Percentiles rank a stretch among this genome's conserved stretches.
Evolutionary conservation across 2,797 vertebrate genomes (phyloP).

Genomic region (Phoxinus dragarum): DNA sequence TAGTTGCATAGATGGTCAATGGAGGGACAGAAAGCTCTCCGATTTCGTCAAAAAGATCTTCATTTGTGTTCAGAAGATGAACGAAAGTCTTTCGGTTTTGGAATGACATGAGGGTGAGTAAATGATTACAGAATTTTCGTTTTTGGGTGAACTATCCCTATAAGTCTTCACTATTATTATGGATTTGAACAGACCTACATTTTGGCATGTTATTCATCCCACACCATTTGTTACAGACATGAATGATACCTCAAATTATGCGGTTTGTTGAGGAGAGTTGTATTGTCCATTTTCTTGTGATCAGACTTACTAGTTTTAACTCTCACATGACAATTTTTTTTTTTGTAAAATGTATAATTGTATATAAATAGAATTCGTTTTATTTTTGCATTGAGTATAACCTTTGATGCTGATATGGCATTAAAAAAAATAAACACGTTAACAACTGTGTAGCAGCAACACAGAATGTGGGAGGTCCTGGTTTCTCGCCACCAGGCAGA

Average conservation of each 20-base stretch:
- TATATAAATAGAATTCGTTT: not conserved
- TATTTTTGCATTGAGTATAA: not conserved
- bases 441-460: not conserved
- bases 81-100: not conserved
- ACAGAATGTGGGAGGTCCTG: slow-evolving; percentile 1
- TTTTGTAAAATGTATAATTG: not conserved
- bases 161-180: not conserved
- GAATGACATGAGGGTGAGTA: not conserved
- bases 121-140: not conserved
- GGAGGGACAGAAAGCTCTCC: not conserved
- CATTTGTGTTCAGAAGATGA: not conserved
- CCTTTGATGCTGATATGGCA: not conserved
- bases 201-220: not conserved
- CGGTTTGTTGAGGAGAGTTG: not conserved
- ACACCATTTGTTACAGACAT: not conserved
- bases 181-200: not conserved
- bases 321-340: not conserved
- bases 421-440: not conserved
- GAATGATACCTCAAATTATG: not conserved
- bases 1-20: not conserved
- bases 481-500: not conserved
- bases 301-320: not conserved
- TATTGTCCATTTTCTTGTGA: not conserved
- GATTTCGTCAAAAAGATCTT: not conserved
- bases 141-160: not conserved